A percentile compares a stretch with the other conserved stretches of the same genome.
Conservation (phyloP, 23 tunicate genomes). For the Botrylloides violaceus region DNA sequence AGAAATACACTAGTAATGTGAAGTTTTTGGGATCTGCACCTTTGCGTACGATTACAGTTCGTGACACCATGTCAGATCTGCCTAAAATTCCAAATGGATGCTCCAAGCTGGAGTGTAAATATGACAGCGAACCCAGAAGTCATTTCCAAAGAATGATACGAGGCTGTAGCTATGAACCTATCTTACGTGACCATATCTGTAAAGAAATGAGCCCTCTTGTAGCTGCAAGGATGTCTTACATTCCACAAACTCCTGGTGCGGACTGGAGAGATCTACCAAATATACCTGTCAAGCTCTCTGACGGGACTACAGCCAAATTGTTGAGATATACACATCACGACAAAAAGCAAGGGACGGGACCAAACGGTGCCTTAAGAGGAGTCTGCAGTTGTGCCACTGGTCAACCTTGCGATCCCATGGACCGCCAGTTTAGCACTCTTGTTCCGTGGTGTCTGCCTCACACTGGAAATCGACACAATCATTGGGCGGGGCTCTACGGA, state of each 20-base stretch:
- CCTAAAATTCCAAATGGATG: slow-evolving; percentile 76
- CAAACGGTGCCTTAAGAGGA: slow-evolving; percentile 75
- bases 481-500: slow-evolving; percentile 93
- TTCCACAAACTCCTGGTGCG: slow-evolving; percentile 68
- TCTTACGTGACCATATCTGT: slow-evolving; percentile 67
- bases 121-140: slow-evolving; percentile 46
- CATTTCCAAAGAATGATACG: slow-evolving; percentile 74
- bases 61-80: slow-evolving; percentile 86
- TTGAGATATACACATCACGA: slow-evolving; percentile 65
- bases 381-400: slow-evolving; percentile 69
- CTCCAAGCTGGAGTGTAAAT: slow-evolving; percentile 48
- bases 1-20: slow-evolving; percentile 47
- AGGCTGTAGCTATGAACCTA: slow-evolving; percentile 37
- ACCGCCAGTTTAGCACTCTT: slow-evolving; percentile 72
- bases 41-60: slow-evolving; percentile 71
- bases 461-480: slow-evolving; percentile 77
- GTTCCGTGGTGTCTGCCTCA: slow-evolving; percentile 89
- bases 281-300: slow-evolving; percentile 48
- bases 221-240: slow-evolving; percentile 50
- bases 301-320: slow-evolving; percentile 52
- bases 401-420: slow-evolving; percentile 59
- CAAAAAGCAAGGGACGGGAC: slow-evolving; percentile 59
- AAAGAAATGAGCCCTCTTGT: slow-evolving; percentile 77
- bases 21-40: slow-evolving; percentile 52
- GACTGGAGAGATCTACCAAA: slow-evolving; percentile 96